Percentiles rank a stretch among this genome's conserved stretches.
Conservation (phyloP, 2,797 vertebrate genomes). For the Gallirallus australis region DNA sequence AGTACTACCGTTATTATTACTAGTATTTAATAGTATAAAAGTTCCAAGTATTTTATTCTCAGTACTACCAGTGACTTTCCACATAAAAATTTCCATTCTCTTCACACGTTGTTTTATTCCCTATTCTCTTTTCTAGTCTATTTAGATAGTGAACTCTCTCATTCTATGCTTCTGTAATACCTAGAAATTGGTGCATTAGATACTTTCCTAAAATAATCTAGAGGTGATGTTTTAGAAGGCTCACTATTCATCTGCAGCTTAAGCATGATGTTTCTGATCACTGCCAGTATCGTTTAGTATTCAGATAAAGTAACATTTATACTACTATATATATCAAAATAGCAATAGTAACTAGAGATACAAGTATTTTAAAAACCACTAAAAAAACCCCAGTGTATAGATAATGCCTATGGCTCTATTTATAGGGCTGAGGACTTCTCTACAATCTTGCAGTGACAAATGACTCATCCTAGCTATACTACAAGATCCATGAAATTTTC, state of each 20-base stretch:
- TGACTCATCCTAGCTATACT: conserved; percentile 60
- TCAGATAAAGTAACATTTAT: conserved; percentile 28
- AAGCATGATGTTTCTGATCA: not conserved
- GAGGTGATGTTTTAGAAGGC: not conserved
- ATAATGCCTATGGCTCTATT: conserved; percentile 34
- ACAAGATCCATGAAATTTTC: conserved; percentile 53
- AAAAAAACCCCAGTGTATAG: conserved; percentile 25
- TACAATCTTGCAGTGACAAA: conserved; percentile 54
- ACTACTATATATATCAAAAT: conserved; percentile 29
- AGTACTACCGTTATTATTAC: not conserved
- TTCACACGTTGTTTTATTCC: not conserved
- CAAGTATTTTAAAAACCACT: conserved; percentile 6
- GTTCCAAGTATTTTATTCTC: not conserved
- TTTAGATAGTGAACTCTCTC: not conserved
- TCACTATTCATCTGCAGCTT: not conserved
- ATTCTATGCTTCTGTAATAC: not conserved
- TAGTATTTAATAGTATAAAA: not conserved
- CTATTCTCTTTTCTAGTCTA: not conserved
- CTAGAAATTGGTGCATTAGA: not conserved
- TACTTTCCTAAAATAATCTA: not conserved
- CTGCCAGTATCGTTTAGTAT: conserved; percentile 4
- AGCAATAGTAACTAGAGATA: conserved; percentile 27
- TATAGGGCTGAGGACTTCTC: conserved; percentile 62
- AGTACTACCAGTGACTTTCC: not conserved
- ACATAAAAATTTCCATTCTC: not conserved